These are phyloP conservation scores for Anguilla pacifica DNA, from an alignment of 2,797 vertebrate genomes.

Conservation along the genomic window DNA sequence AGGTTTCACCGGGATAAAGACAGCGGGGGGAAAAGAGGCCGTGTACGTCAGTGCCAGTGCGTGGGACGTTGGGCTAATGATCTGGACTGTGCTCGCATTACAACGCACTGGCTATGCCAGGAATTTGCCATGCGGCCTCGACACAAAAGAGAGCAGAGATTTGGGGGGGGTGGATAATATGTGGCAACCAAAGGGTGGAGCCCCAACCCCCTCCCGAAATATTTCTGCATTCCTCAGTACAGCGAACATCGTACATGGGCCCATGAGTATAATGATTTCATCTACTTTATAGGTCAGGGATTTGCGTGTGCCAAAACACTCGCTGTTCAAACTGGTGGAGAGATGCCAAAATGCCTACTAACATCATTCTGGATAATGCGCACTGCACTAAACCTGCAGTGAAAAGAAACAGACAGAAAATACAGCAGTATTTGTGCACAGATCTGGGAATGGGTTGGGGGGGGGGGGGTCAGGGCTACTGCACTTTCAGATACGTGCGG, in stretches of 20 bases:
- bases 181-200: neutral
- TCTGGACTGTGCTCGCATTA: slow-evolving; percentile 3
- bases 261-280: neutral
- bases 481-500: neutral
- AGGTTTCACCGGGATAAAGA: slow-evolving; percentile 22
- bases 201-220: neutral
- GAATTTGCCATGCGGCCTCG: neutral
- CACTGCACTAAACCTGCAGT: neutral
- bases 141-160: neutral
- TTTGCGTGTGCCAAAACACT: neutral
- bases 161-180: neutral
- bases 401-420: neutral
- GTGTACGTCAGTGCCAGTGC: neutral
- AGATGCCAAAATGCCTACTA: neutral
- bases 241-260: neutral
- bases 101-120: neutral
- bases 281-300: neutral
- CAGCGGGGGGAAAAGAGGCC: neutral
- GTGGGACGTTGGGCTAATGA: slow-evolving; percentile 30
- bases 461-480: neutral
- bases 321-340: neutral
- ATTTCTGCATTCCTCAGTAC: neutral
- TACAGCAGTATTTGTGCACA: neutral
- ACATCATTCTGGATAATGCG: neutral
- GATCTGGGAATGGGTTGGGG: neutral